Conservation (phyloP, 2,888 invertebrate genomes). For the Eulithis testata region DNA sequence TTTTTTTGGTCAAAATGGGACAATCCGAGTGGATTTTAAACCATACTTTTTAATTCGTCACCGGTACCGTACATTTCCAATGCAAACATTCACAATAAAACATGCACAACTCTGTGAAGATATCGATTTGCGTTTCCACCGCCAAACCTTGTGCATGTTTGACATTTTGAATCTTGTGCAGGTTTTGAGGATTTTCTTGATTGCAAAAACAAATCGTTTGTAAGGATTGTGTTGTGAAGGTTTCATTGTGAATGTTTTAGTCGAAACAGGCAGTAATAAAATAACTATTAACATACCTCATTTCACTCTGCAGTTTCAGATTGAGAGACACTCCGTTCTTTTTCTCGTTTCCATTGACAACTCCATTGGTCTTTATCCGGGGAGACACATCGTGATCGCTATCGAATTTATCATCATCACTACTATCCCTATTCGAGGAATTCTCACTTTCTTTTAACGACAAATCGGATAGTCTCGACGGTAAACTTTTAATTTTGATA, state of each 20-base stretch:
- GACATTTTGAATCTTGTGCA: too few species aligned
- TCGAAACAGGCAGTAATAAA: not conserved
- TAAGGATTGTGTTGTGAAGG: too few species aligned
- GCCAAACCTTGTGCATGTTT: too few species aligned
- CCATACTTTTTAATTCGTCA: slow-evolving; percentile 50
- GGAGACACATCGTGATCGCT: slow-evolving; percentile 69
- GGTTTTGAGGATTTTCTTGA: too few species aligned
- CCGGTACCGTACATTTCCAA: too few species aligned
- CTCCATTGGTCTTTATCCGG: slow-evolving; percentile 54
- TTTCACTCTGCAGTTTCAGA: slow-evolving; percentile 75
- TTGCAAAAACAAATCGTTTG: too few species aligned
- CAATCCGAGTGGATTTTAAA: slow-evolving; percentile 34
- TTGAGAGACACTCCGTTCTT: slow-evolving; percentile 74
- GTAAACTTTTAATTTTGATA: slow-evolving; percentile 56
- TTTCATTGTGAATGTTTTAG: too few species aligned
- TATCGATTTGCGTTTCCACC: too few species aligned
- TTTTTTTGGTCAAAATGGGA: too few species aligned
- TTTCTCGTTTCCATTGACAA: slow-evolving; percentile 58
- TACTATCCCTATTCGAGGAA: slow-evolving; percentile 61
- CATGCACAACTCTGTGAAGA: too few species aligned
- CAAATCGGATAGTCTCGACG: slow-evolving; percentile 68
- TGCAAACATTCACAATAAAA: too few species aligned
- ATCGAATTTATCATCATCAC: slow-evolving; percentile 73
- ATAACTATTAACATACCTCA: slow-evolving; percentile 61
- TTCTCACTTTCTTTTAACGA: slow-evolving; percentile 70